Evolutionary conservation across 1,140 invertebrate species (phyloP).

Genomic region (Contarinia nasturtii): DNA sequence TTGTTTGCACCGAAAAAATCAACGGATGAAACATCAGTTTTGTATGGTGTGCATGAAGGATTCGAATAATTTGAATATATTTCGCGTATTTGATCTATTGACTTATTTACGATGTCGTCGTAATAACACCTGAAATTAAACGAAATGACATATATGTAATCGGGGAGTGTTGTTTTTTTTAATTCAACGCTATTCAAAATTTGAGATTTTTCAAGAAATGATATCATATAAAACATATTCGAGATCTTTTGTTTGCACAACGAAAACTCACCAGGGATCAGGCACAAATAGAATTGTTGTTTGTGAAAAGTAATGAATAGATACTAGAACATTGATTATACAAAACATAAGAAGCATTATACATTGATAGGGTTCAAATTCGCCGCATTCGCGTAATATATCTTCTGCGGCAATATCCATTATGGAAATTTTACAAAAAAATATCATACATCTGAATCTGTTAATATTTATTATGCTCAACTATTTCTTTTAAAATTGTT

Average conservation of each 20-base stretch:
- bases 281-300: constrained; percentile 30
- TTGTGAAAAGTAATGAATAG: constrained; percentile 33
- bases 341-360: constrained; percentile 32
- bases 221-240: too few relatives aligned
- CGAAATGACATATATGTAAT: constrained; percentile 3
- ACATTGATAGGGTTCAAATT: constrained; percentile 37
- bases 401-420: constrained; percentile 29
- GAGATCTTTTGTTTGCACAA: too few relatives aligned
- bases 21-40: constrained; percentile 5
- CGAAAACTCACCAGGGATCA: constrained; percentile 20
- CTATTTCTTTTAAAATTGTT: too few relatives aligned
- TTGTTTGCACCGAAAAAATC: constrained; percentile 8
- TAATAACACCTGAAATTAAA: constrained; percentile 16
- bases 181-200: too few relatives aligned
- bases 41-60: constrained; percentile 15
- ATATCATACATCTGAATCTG: too few relatives aligned
- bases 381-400: constrained; percentile 33
- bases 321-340: constrained; percentile 30
- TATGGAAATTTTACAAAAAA: too few relatives aligned
- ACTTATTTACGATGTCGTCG: constrained; percentile 18
- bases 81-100: constrained; percentile 17
- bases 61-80: constrained; percentile 17
- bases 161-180: too few relatives aligned
- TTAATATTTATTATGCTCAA: constrained; percentile 10
- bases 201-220: too few relatives aligned